These are phyloP conservation scores for Misgurnus mizolepis DNA, from an alignment of 2,113 vertebrate genomes.

Conservation along the genomic window DNA sequence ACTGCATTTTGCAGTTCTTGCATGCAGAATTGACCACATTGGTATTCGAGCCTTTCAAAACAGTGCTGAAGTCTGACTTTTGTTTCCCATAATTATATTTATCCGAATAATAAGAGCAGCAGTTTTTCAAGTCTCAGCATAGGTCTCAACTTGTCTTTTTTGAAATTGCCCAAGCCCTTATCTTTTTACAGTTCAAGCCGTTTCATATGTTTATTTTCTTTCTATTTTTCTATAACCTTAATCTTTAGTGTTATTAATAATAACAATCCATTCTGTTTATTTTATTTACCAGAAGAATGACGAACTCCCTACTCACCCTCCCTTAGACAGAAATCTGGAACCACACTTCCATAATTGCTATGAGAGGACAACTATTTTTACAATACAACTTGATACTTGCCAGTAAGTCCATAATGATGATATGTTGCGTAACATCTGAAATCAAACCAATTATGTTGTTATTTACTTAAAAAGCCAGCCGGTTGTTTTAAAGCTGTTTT, in stretches of 20 bases:
- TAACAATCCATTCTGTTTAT: too few relatives aligned
- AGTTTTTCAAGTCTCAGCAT: neutral
- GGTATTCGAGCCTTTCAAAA: neutral
- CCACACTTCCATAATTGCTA: too few relatives aligned
- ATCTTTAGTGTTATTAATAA: too few relatives aligned
- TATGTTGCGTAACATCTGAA: neutral
- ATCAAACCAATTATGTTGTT: neutral
- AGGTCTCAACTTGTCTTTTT: neutral
- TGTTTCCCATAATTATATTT: neutral
- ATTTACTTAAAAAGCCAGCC: neutral
- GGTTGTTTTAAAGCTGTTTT: neutral
- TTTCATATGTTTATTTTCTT: too few relatives aligned
- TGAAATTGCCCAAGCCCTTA: too few relatives aligned
- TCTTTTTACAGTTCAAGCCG: too few relatives aligned
- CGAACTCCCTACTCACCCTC: too few relatives aligned
- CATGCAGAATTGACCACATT: neutral
- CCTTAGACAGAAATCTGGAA: too few relatives aligned
- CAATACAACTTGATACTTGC: neutral
- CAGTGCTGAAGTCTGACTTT: neutral
- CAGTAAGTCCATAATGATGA: neutral
- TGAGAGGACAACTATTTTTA: too few relatives aligned
- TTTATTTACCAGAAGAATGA: too few relatives aligned
- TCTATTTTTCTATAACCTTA: too few relatives aligned
- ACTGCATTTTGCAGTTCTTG: neutral
- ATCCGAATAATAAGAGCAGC: neutral